Percentiles rank a stretch among this genome's conserved stretches.
Conservation (phyloP, 2,888 invertebrate genomes). For the Plebejus anna region DNA sequence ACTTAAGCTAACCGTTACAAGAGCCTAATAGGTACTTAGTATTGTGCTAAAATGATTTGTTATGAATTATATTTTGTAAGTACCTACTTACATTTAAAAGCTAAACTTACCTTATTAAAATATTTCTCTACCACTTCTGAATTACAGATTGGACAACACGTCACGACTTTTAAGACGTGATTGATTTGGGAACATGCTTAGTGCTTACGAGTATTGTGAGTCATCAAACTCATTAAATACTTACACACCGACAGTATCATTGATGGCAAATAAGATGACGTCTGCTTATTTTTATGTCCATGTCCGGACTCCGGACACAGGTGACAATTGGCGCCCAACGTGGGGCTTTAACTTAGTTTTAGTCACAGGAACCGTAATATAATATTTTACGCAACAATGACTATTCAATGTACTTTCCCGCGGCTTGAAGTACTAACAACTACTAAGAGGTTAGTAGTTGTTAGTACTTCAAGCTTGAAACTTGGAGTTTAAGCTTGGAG, state of each 20-base stretch:
- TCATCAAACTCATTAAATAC: background rate
- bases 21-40: background rate
- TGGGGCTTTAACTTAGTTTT: background rate
- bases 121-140: background rate
- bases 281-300: too few species aligned
- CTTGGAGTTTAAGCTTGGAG: background rate
- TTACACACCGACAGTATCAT: background rate
- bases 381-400: background rate
- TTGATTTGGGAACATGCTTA: background rate
- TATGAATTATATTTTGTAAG: too few species aligned
- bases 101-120: background rate
- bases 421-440: too few species aligned
- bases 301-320: too few species aligned
- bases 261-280: too few species aligned
- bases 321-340: too few species aligned
- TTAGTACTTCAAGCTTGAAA: too few species aligned
- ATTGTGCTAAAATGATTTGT: too few species aligned
- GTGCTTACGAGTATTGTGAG: background rate
- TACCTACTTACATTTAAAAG: background rate
- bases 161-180: background rate
- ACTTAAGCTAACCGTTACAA: background rate
- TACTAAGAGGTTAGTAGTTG: too few species aligned
- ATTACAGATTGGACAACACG: background rate
- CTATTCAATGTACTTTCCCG: too few species aligned
- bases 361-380: background rate